Evolutionary conservation across 2,797 vertebrate species (phyloP), one percentile per base, ranked within the genome.

Genomic region (Phalloptychus januarius): DNA sequence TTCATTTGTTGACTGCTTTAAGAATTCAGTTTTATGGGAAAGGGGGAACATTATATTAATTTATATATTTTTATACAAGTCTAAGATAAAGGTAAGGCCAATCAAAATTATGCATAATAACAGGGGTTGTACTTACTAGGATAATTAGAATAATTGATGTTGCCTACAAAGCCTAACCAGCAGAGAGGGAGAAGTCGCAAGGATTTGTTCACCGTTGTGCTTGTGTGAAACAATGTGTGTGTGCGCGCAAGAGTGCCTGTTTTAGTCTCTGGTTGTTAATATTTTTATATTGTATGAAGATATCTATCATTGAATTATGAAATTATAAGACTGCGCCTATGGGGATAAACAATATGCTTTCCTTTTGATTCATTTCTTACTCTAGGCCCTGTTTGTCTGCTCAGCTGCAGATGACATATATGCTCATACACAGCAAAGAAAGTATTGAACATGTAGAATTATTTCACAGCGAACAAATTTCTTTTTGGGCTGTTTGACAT

Each of bases 131-230:
- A 23, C 23, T 44, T 69, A n/a, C 7, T 69, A 69, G 38, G 52
- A 74, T 74, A 70, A 73, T 74, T 65, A 46, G 46, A 70, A 71
- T 78, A 56, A 78, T 76, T 77, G 63, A 72, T 78, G 69, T 54
- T 38, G 56, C 79, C 70, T 63, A 18, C 67, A 80, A 76, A 88
- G 71, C 76, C 77, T 77, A 76, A 45, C 74, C 71, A 87, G 72
- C 80, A 86, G 77, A 77, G 54, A 83, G 76, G 74, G 79, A 79
- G 71, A 81, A 82, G 79, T 56, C 75, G 54, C 82, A 76, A 78
- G 76, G 31, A 25, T 76, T 52, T 79, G 71, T 74, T 58, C 33
- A 63, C 16, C 33, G 46, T 75, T 80, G 77, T 83, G 72, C 77
- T 75, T 83, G 76, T 58, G 42, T 65, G 36, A 71, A 83, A n/a